Conservation (phyloP, 37 sponge, comb jelly and placozoan species). For the Axinella damicornis region DNA sequence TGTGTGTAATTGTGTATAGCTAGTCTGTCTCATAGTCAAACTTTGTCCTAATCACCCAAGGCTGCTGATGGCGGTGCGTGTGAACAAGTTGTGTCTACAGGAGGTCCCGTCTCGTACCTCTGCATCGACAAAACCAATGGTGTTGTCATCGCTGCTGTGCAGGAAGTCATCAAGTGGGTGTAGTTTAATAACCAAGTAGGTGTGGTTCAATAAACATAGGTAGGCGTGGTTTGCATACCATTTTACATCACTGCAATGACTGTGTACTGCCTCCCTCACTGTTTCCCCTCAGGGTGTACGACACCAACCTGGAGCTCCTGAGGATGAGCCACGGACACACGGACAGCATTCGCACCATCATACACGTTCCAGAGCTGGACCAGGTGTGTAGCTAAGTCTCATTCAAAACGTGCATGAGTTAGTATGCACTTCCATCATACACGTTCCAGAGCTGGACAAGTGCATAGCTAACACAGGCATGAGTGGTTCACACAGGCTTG, state of each 20-base stretch:
- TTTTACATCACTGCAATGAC: too few relatives aligned
- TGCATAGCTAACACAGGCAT: too few relatives aligned
- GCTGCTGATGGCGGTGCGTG: constrained; percentile 29
- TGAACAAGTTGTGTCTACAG: constrained; percentile 36
- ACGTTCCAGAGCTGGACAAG: too few relatives aligned
- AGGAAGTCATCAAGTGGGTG: constrained; percentile 59
- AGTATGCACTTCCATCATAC: too few relatives aligned
- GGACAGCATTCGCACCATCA: constrained; percentile 47
- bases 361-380: constrained; percentile 77
- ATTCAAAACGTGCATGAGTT: too few relatives aligned
- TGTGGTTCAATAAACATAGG: too few relatives aligned
- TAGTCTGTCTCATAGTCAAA: too few relatives aligned
- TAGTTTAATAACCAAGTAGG: too few relatives aligned
- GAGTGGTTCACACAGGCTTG: too few relatives aligned
- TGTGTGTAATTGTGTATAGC: too few relatives aligned
- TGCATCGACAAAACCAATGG: constrained; percentile 70
- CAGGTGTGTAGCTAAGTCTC: constrained; percentile 47
- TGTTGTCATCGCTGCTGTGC: constrained; percentile 47
- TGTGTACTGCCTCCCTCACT: too few relatives aligned
- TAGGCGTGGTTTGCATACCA: too few relatives aligned
- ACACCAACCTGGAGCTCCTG: constrained; percentile 48
- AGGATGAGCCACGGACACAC: constrained; percentile 64
- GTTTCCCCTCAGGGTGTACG: constrained; percentile 69
- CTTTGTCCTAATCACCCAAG: not conserved
- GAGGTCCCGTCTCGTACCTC: constrained; percentile 61